A percentile compares a stretch with the other conserved stretches of the same genome.
Evolutionary conservation across 1,140 invertebrate species (phyloP).

Genomic region (Eubasilissa regina): DNA sequence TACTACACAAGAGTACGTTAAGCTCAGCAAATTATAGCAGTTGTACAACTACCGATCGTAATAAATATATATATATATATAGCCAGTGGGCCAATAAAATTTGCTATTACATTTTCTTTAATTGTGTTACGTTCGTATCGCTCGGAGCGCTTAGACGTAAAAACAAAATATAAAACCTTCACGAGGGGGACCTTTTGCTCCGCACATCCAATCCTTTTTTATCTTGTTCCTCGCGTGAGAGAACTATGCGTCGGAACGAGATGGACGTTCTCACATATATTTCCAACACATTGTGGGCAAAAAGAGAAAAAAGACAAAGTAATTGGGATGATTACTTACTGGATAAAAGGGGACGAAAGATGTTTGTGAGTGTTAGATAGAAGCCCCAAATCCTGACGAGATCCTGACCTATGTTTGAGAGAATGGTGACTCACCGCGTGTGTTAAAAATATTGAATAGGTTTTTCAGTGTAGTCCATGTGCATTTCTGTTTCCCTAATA

Average conservation of each 20-base stretch:
- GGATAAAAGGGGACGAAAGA: conserved; percentile 14
- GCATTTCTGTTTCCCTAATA: conserved; percentile 33
- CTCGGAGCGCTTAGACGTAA: conserved; percentile 1
- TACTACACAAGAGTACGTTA: too few relatives aligned
- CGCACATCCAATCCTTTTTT: not conserved
- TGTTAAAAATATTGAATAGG: not conserved
- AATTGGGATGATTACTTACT: conserved; percentile 8
- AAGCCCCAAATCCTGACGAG: not conserved
- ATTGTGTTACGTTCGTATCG: conserved; percentile 4
- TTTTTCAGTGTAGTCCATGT: conserved; percentile 11
- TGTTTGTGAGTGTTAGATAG: not conserved
- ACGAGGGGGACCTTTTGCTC: conserved; percentile 26
- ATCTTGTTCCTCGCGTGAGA: not conserved
- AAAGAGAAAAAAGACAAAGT: conserved; percentile 22
- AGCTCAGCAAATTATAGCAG: too few relatives aligned
- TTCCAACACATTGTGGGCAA: conserved; percentile 1
- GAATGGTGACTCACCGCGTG: not conserved
- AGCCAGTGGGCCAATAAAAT: not conserved
- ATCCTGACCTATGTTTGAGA: not conserved
- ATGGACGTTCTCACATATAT: not conserved
- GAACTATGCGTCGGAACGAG: not conserved
- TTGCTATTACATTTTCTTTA: conserved; percentile 11
- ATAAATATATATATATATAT: too few relatives aligned
- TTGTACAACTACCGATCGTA: too few relatives aligned
- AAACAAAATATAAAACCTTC: conserved; percentile 24